phyloP scores from a whole-genome alignment of 2,113 vertebrate species.

The Empidonax alnorum region DNA sequence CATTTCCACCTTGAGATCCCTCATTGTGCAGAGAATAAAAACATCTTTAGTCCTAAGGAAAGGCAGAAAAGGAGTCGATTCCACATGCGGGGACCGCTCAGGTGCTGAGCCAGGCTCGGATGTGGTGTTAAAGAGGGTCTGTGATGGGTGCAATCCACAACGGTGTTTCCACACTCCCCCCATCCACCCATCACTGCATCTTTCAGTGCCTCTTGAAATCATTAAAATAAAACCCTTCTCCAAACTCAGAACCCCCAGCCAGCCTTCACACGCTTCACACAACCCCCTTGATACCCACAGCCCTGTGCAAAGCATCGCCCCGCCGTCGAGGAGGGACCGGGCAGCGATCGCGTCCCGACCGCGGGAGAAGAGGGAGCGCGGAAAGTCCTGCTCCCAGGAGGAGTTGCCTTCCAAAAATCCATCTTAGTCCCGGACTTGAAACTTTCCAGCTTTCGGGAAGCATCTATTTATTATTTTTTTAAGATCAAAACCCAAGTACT shows the following conservation, averaged over 20 bases:
- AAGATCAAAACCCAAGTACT: rapidly evolving
- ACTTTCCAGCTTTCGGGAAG: rapidly evolving
- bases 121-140: not conserved
- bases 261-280: not conserved
- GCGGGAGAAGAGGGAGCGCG: not conserved
- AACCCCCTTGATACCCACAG: not conserved
- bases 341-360: not conserved
- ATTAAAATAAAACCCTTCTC: not conserved
- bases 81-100: not conserved
- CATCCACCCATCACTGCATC: not conserved
- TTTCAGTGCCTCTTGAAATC: not conserved
- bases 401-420: not conserved
- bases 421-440: not conserved
- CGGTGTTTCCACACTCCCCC: not conserved
- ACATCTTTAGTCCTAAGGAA: not conserved
- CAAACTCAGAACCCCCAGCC: rapidly evolving
- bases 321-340: not conserved
- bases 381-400: rapidly evolving
- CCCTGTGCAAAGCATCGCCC: not conserved
- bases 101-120: not conserved
- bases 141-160: not conserved
- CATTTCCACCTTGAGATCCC: not conserved
- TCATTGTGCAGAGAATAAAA: not conserved
- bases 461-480: not conserved
- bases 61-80: not conserved